Conservation (phyloP, 1,140 invertebrate species). For the Neomicropteryx cornuta region DNA sequence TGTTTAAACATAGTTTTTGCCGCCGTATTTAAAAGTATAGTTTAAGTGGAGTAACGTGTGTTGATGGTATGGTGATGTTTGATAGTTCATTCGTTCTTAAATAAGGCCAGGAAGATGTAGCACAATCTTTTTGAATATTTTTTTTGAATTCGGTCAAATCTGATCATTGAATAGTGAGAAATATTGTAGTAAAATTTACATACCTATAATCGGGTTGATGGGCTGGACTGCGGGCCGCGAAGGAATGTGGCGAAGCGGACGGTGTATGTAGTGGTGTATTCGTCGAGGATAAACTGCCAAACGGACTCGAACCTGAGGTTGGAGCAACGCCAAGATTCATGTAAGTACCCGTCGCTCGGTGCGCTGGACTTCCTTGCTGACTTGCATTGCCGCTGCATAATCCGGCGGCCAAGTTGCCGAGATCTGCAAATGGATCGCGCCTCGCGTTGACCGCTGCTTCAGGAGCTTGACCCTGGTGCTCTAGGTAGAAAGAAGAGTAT, state of each 20-base stretch:
- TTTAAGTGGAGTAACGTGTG: too few species aligned
- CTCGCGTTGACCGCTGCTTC: conserved; percentile 14
- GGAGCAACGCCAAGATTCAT: too few species aligned
- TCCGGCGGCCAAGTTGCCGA: conserved; percentile 32
- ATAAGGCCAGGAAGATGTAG: too few species aligned
- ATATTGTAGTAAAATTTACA: background rate
- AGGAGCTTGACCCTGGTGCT: conserved; percentile 16
- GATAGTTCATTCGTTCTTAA: too few species aligned
- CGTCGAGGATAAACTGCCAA: too few species aligned
- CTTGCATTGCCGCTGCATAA: conserved; percentile 10
- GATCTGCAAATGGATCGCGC: conserved; percentile 43
- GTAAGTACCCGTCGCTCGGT: conserved; percentile 19
- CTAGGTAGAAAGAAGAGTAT: conserved; percentile 10
- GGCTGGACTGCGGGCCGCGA: conserved; percentile 30
- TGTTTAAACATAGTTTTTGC: too few species aligned
- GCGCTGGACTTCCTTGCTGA: conserved; percentile 16
- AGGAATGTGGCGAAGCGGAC: conserved; percentile 27
- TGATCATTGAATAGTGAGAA: conserved; percentile 1
- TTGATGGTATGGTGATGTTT: too few species aligned
- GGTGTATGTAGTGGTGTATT: conserved; percentile 27
- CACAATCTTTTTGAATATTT: too few species aligned
- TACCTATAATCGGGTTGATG: conserved; percentile 38
- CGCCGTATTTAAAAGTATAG: too few species aligned
- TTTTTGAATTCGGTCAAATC: too few species aligned
- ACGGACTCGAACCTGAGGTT: conserved; percentile 20